Percentiles rank a stretch among this genome's conserved stretches.
Evolutionary conservation across 2,888 invertebrate genomes (phyloP).

Genomic region (Papilio protenor): DNA sequence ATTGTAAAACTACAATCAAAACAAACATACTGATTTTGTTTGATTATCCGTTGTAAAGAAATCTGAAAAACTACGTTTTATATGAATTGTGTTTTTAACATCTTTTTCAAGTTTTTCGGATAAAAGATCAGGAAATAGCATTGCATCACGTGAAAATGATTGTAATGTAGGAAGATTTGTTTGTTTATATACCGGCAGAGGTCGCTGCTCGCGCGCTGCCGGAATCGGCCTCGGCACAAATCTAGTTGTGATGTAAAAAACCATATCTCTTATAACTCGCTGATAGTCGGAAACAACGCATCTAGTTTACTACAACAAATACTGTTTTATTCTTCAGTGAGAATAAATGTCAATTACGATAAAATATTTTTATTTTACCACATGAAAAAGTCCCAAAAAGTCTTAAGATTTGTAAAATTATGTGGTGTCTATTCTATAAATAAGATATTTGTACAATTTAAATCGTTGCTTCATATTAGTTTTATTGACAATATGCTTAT

Average conservation of each 20-base stretch:
- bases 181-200: constrained; percentile 30
- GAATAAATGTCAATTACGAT: too few species aligned
- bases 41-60: constrained; percentile 2
- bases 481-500: too few species aligned
- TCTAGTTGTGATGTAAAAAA: constrained; percentile 28
- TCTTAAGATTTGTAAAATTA: too few species aligned
- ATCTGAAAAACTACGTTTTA: not conserved
- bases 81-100: not conserved
- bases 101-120: not conserved
- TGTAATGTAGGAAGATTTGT: constrained; percentile 23
- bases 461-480: too few species aligned
- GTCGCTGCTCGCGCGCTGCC: constrained; percentile 29
- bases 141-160: constrained; percentile 5
- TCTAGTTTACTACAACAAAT: not conserved
- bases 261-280: not conserved
- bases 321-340: too few species aligned
- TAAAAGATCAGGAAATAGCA: constrained; percentile 24
- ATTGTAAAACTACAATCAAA: not conserved
- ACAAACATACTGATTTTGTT: not conserved
- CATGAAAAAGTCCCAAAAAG: too few species aligned
- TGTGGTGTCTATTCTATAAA: too few species aligned
- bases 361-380: too few species aligned
- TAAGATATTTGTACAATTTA: too few species aligned
- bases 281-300: not conserved
- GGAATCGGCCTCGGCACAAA: constrained; percentile 33